These are phyloP conservation scores for Andrena chrysosceles DNA, from an alignment of 2,888 invertebrate species.

Conservation along the genomic window DNA sequence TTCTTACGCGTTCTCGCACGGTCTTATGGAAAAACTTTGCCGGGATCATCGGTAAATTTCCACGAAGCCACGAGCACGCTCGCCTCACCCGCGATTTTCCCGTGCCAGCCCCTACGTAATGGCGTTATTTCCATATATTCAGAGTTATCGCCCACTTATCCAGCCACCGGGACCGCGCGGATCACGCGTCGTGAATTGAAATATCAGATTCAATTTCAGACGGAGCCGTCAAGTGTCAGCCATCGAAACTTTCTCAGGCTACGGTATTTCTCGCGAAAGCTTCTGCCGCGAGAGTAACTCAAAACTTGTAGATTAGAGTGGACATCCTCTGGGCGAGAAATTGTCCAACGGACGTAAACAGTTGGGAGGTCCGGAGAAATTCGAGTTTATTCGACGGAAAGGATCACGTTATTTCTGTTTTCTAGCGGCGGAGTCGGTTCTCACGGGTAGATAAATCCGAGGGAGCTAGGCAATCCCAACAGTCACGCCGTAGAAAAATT, in stretches of 20 bases:
- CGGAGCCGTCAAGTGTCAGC: background rate
- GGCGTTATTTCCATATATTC: conserved; percentile 45
- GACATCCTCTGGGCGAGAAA: background rate
- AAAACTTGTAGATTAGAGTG: background rate
- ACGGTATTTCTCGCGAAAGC: background rate
- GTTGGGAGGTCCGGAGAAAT: background rate
- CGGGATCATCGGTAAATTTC: conserved; percentile 25
- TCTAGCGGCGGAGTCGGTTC: background rate
- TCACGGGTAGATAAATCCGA: conserved; percentile 14
- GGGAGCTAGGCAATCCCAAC: conserved; percentile 3
- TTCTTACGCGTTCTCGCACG: conserved; percentile 14
- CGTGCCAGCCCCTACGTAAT: background rate
- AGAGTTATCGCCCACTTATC: conserved; percentile 33
- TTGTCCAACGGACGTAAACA: background rate
- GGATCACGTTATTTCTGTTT: conserved; percentile 12
- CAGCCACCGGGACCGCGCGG: background rate
- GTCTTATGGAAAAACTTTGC: conserved; percentile 50
- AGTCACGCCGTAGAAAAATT: conserved; percentile 21
- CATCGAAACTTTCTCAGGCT: background rate
- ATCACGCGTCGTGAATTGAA: conserved; percentile 35
- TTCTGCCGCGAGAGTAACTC: background rate
- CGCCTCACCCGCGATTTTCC: conserved; percentile 1
- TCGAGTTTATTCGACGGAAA: conserved; percentile 13
- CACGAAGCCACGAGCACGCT: background rate
- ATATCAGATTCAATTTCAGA: conserved; percentile 38